Percentiles rank a stretch among this genome's conserved stretches.
Evolutionary conservation across 1,140 invertebrate genomes (phyloP).

Genomic region (Bombus affinis): DNA sequence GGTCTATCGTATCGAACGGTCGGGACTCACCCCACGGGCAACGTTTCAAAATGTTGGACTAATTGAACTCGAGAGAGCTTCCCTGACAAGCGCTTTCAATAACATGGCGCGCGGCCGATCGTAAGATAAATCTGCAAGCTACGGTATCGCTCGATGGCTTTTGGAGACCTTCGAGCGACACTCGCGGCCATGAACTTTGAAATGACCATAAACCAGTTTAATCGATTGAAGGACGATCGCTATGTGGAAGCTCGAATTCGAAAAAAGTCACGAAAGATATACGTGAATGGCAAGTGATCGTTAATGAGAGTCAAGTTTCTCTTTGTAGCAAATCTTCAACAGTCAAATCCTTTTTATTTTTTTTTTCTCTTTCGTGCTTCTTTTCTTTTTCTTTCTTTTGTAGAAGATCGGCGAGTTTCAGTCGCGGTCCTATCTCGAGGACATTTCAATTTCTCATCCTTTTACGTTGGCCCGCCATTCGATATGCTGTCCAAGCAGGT

Average conservation of each 20-base stretch:
- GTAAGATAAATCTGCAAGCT: constrained; percentile 23
- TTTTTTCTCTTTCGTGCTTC: background rate
- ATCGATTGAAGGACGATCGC: background rate
- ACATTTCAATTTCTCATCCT: constrained; percentile 64
- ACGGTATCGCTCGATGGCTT: background rate
- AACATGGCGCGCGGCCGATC: background rate
- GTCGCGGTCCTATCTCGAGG: constrained; percentile 5
- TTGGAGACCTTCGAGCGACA: background rate
- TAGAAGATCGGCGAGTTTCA: background rate
- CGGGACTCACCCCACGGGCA: background rate
- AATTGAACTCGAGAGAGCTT: constrained; percentile 20
- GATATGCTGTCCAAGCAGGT: constrained; percentile 55
- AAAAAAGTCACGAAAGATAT: background rate
- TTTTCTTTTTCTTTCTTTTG: background rate
- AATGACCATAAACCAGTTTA: constrained; percentile 15
- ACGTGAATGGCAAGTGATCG: background rate
- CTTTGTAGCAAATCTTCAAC: background rate
- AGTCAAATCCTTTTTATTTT: background rate
- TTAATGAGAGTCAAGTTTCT: background rate
- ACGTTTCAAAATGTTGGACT: constrained; percentile 3
- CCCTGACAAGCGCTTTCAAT: constrained; percentile 16
- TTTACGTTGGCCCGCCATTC: constrained; percentile 50
- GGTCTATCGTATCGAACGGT: background rate
- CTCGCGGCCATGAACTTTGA: background rate
- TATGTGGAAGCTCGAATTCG: constrained; percentile 7